Percentiles rank a stretch among this genome's conserved stretches.
phyloP scores from a whole-genome alignment of 1,140 invertebrate species.

The Drosophila fuyamai region DNA sequence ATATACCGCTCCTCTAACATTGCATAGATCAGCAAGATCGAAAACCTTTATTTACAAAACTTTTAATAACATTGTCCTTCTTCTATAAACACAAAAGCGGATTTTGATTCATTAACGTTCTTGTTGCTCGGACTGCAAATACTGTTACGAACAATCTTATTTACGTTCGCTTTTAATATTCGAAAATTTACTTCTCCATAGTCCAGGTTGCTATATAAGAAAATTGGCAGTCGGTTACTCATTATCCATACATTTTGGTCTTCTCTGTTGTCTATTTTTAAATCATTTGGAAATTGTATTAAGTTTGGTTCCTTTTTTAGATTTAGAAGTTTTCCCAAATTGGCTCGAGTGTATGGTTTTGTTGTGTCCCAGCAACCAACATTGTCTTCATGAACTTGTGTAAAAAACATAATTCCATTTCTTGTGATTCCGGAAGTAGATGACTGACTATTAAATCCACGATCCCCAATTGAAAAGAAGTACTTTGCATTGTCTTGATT shows the following conservation, averaged over 20 bases:
- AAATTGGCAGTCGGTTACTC: slow-evolving; percentile 90
- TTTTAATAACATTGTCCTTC: slow-evolving; percentile 70
- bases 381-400: slow-evolving; percentile 89
- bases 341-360: slow-evolving; percentile 88
- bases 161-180: slow-evolving; percentile 88
- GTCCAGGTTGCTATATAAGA: slow-evolving; percentile 89
- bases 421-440: slow-evolving; percentile 89
- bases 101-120: slow-evolving; percentile 17
- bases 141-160: slow-evolving; percentile 87
- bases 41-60: not conserved
- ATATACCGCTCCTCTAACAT: too few relatives aligned
- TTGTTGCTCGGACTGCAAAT: slow-evolving; percentile 88
- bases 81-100: slow-evolving; percentile 51
- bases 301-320: slow-evolving; percentile 85
- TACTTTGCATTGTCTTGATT: slow-evolving; percentile 85
- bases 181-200: slow-evolving; percentile 89
- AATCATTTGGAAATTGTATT: slow-evolving; percentile 91
- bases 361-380: slow-evolving; percentile 92
- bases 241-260: slow-evolving; percentile 90
- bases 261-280: slow-evolving; percentile 89
- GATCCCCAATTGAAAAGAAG: slow-evolving; percentile 88
- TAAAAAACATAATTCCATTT: slow-evolving; percentile 91
- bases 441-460: slow-evolving; percentile 88
- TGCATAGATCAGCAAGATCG: too few relatives aligned
- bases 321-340: slow-evolving; percentile 86